Percentiles rank a stretch among this genome's conserved stretches.
Conservation (phyloP, 1,140 invertebrate species). For the Aleiodes sp. region DNA sequence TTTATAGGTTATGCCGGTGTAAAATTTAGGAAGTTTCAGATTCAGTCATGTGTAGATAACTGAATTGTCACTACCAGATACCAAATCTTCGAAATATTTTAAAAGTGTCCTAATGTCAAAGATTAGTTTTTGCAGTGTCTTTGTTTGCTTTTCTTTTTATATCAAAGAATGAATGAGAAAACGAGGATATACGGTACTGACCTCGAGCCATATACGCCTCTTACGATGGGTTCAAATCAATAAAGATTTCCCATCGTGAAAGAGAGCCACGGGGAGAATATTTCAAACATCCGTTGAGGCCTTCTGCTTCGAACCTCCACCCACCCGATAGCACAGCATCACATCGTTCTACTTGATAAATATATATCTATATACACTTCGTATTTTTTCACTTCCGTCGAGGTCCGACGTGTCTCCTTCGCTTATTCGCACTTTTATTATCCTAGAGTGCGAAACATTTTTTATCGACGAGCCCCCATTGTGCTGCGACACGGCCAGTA, state of each 20-base stretch:
- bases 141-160: no score
- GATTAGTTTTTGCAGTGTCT: no score
- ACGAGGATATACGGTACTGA: slow-evolving; percentile 52
- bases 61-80: no score
- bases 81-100: no score
- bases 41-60: no score
- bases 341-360: slow-evolving; percentile 17
- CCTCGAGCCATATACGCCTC: slow-evolving; percentile 51
- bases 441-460: slow-evolving; percentile 45
- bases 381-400: background rate
- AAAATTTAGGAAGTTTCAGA: no score
- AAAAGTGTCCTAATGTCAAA: no score
- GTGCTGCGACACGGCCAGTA: slow-evolving; percentile 45
- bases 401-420: background rate
- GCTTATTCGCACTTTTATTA: slow-evolving; percentile 39
- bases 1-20: no score
- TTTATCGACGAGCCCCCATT: slow-evolving; percentile 47
- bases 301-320: background rate
- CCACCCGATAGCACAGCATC: slow-evolving; percentile 8
- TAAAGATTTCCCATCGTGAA: slow-evolving; percentile 60
- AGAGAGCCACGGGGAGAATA: slow-evolving; percentile 49
- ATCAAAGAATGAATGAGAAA: background rate
- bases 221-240: slow-evolving; percentile 57
- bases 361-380: background rate
- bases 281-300: slow-evolving; percentile 55